phyloP scores from a whole-genome alignment of 92 coral and sea anemone genomes.

The Epizoanthus stellaris region DNA sequence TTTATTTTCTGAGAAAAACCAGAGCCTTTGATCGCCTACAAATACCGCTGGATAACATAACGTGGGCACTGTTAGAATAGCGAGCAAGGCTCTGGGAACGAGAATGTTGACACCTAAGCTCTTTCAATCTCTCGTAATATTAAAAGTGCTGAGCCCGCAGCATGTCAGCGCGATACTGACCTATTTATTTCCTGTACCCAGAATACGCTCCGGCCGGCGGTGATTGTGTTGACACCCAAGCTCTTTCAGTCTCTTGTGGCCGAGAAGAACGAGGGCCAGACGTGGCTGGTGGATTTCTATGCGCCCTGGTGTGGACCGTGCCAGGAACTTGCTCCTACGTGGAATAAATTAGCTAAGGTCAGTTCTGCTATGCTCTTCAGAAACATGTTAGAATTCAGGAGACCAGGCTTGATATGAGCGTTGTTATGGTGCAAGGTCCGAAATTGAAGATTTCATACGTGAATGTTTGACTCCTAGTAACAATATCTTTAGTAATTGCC shows the following conservation, averaged over 20 bases:
- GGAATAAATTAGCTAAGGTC: slow-evolving; percentile 99
- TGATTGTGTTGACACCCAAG: slow-evolving; percentile 81
- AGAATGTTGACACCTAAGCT: slow-evolving; percentile 85
- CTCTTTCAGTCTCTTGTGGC: slow-evolving; percentile 80
- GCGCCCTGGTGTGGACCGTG: slow-evolving; percentile 99
- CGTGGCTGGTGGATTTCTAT: slow-evolving; percentile 97
- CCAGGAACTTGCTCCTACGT: slow-evolving; percentile 92
- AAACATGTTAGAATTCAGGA: background rate
- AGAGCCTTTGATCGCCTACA: too few relatives aligned
- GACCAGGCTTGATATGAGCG: background rate
- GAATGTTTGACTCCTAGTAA: too few relatives aligned
- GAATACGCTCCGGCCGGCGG: slow-evolving; percentile 93
- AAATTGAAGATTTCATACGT: too few relatives aligned
- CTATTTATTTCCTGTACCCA: slow-evolving; percentile 8
- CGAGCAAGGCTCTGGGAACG: too few relatives aligned
- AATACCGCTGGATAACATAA: too few relatives aligned
- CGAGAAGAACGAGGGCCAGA: slow-evolving; percentile 78
- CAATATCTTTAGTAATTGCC: too few relatives aligned
- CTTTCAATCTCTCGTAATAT: slow-evolving; percentile 76
- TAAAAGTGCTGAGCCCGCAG: too few relatives aligned
- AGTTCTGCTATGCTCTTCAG: background rate
- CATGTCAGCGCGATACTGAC: too few relatives aligned
- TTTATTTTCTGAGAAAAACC: too few relatives aligned
- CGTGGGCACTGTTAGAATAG: too few relatives aligned
- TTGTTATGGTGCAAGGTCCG: too few relatives aligned